Evolutionary conservation across 2,113 vertebrate species (phyloP).

Genomic region (Pygathrix nemaeus): DNA sequence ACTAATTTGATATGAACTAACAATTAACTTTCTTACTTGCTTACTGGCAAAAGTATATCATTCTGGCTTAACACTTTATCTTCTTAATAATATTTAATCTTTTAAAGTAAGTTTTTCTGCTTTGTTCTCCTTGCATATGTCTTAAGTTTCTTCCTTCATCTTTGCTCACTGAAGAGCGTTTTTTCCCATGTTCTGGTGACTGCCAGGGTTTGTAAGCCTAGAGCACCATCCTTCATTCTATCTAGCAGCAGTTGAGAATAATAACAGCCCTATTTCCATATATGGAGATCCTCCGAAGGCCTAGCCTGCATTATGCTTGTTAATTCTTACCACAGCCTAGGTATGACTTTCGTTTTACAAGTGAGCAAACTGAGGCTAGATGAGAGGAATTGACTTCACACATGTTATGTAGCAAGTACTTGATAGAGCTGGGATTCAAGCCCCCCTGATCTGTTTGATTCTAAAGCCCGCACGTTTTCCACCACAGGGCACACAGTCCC

Average conservation of each 20-base stretch:
- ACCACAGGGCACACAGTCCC: background rate
- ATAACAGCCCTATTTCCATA: background rate
- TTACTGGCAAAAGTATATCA: background rate
- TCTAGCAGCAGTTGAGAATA: background rate
- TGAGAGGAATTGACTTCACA: background rate
- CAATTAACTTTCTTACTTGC: background rate
- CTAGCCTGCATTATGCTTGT: background rate
- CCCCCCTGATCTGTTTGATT: background rate
- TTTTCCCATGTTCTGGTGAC: background rate
- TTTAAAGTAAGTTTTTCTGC: background rate
- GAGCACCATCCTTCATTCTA: background rate
- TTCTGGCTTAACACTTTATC: constrained; percentile 7
- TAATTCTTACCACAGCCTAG: background rate
- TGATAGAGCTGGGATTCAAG: background rate
- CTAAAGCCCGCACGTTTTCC: background rate
- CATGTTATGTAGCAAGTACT: background rate
- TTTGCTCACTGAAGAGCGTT: background rate
- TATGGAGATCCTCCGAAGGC: background rate
- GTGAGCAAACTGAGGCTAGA: background rate
- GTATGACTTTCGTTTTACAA: background rate
- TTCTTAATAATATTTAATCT: background rate
- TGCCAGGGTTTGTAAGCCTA: background rate
- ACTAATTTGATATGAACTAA: background rate
- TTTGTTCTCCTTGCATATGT: background rate
- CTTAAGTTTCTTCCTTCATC: constrained; percentile 25